A percentile compares a stretch with the other conserved stretches of the same genome.
Evolutionary conservation across 1,140 invertebrate species (phyloP).

Genomic region (Agrypnia vestita): DNA sequence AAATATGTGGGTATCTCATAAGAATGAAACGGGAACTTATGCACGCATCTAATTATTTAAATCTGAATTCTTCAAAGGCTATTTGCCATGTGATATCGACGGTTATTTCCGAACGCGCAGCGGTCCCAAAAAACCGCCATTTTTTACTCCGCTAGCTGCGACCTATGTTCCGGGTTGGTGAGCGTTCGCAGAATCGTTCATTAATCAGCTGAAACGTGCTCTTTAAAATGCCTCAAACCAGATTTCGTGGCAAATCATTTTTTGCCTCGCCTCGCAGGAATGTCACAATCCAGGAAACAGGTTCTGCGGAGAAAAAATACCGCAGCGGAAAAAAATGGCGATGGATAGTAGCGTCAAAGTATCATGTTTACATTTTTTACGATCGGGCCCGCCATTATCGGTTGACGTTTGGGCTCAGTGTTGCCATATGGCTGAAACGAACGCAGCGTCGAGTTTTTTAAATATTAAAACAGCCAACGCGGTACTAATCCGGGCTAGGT

Average conservation of each 20-base stretch:
- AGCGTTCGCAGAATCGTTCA: constrained; percentile 44
- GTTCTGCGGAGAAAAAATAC: constrained; percentile 43
- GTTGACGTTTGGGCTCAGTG: constrained; percentile 40
- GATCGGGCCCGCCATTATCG: constrained; percentile 7
- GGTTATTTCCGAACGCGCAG: no score
- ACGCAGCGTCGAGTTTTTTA: not conserved
- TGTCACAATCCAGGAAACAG: constrained; percentile 57
- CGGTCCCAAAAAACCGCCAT: no score
- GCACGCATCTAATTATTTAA: no score
- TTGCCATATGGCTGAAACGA: constrained; percentile 36
- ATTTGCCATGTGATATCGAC: no score
- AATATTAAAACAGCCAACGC: not conserved
- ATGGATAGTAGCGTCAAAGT: constrained; percentile 50
- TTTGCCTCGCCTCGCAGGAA: constrained; percentile 54
- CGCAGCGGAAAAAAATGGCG: constrained; percentile 42
- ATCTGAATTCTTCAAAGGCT: no score
- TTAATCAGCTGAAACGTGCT: constrained; percentile 53
- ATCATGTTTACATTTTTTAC: constrained; percentile 53
- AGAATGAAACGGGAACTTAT: no score
- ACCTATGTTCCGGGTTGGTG: constrained; percentile 39
- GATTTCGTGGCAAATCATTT: constrained; percentile 53
- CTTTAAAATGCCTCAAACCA: constrained; percentile 44
- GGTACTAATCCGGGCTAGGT: no score
- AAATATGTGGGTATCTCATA: no score
- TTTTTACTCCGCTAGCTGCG: not conserved